Evolutionary conservation across 2,797 vertebrate genomes (phyloP).

Genomic region (Austrolebias charrua): DNA sequence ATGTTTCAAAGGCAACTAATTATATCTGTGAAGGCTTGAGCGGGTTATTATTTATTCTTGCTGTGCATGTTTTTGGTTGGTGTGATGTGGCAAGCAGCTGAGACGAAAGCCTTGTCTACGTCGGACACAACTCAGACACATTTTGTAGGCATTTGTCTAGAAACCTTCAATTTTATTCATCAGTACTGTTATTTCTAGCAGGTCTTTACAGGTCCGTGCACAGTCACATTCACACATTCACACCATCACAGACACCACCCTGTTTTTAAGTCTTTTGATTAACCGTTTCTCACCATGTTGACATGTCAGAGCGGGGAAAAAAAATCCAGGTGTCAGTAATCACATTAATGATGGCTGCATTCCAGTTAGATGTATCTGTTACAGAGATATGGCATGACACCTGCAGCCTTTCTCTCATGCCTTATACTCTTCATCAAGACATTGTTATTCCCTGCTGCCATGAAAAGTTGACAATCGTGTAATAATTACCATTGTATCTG

Average conservation of each 20-base stretch:
- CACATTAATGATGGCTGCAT: conserved; percentile 26
- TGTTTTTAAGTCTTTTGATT: conserved; percentile 29
- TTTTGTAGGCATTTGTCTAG: conserved; percentile 28
- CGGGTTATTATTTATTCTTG: conserved; percentile 26
- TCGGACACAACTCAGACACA: conserved; percentile 36
- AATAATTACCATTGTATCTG: too few species aligned
- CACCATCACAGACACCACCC: conserved; percentile 11
- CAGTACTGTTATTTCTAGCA: neutral
- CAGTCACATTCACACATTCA: conserved; percentile 6
- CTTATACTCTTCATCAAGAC: neutral
- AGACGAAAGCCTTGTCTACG: conserved; percentile 34
- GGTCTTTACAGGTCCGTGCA: conserved; percentile 7
- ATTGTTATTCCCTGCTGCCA: neutral
- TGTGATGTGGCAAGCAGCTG: conserved; percentile 39
- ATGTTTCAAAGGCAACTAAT: conserved; percentile 8
- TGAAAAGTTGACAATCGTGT: too few species aligned
- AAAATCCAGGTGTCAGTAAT: conserved; percentile 16
- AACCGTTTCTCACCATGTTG: conserved; percentile 17
- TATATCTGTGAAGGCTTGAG: conserved; percentile 15
- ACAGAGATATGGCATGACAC: conserved; percentile 5
- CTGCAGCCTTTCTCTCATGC: conserved; percentile 13
- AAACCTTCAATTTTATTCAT: conserved; percentile 32
- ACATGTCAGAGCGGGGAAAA: conserved; percentile 10
- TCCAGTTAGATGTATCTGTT: conserved; percentile 20
- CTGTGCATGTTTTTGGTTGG: conserved; percentile 13